Evolutionary conservation across 35 echinoderm and acorn worm species (phyloP), one percentile per base, ranked within the genome.

Genomic region (Heliocidaris tuberculata): DNA sequence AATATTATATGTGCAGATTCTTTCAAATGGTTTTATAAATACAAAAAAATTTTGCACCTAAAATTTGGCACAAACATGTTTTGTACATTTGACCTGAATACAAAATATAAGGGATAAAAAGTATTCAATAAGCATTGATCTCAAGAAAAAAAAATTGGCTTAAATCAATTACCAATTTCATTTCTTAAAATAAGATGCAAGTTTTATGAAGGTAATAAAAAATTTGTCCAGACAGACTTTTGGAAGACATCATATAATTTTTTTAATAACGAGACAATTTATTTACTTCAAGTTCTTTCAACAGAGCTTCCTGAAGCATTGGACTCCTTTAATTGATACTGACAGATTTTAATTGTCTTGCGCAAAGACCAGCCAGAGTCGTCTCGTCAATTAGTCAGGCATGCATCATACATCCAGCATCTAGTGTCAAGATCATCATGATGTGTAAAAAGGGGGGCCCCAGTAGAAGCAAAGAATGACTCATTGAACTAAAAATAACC

Each of bases 401-500:
- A 78, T 78, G 65, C 65, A 78, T 78, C 65, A 78, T 8, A 24
- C 65, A 78, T 17, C 27, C 15, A 27, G 65, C 27, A 19, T 78
- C 65, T n/a, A 24, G 65, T 78, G 65, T 78, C 65, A 78, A 78
- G 65, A 78, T 78, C 65, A 9, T 78, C 0, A 78, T n/a, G 65
- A 78, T 78, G 65, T 27, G 65, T 78, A 78, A 78, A 78, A 78
- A 27, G 65, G 65, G 65, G 65, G 65, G 65, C 65, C 65, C 65
- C 65, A n/a, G 65, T n/a, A 7, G 6, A 27, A 78, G 65, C 21
- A 21, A 42, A 24, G 21, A 10, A 48, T 89, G 87, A 89, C 31
- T 89, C 87, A 89, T 48, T 31, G 13, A 47, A 47, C 91, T 93
- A 93, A 93, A 93, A 17, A 93, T 93, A 93, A 27, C 47, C 16